These are phyloP conservation scores for Antrozous pallidus DNA, from an alignment of 2,797 vertebrate genomes.

Conservation along the genomic window DNA sequence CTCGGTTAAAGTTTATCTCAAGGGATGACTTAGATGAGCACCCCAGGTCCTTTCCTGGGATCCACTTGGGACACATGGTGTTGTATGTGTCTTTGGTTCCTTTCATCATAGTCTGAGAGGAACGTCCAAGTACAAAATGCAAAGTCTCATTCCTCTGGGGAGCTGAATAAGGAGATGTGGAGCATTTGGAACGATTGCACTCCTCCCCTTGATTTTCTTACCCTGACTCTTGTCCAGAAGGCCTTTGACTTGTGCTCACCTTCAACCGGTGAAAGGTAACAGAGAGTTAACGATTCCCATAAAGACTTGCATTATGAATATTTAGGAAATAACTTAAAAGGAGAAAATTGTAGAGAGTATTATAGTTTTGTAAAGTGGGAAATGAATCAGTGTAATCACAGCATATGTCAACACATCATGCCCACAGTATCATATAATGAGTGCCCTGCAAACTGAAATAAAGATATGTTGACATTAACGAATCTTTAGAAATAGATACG, in stretches of 20 bases:
- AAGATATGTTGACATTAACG: background rate
- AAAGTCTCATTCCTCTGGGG: background rate
- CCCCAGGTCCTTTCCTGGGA: no score
- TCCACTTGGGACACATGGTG: background rate
- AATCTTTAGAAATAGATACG: background rate
- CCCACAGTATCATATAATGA: background rate
- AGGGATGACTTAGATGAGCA: no score
- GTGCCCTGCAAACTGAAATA: background rate
- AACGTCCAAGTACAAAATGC: background rate
- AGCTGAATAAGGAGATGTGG: background rate
- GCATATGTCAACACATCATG: background rate
- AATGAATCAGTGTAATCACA: background rate
- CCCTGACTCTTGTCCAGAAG: background rate
- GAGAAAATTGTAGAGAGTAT: background rate
- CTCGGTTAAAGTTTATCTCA: no score
- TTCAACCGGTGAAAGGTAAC: background rate
- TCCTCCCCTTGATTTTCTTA: background rate
- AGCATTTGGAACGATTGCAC: fast-evolving
- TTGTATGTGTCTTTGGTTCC: background rate
- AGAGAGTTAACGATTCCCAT: background rate
- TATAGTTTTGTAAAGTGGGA: background rate
- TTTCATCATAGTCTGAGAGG: background rate
- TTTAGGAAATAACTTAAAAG: background rate
- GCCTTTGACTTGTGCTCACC: background rate
- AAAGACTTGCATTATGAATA: background rate